Evolutionary conservation across 2,113 vertebrate genomes (phyloP).

Genomic region (Sinosuthora webbiana): DNA sequence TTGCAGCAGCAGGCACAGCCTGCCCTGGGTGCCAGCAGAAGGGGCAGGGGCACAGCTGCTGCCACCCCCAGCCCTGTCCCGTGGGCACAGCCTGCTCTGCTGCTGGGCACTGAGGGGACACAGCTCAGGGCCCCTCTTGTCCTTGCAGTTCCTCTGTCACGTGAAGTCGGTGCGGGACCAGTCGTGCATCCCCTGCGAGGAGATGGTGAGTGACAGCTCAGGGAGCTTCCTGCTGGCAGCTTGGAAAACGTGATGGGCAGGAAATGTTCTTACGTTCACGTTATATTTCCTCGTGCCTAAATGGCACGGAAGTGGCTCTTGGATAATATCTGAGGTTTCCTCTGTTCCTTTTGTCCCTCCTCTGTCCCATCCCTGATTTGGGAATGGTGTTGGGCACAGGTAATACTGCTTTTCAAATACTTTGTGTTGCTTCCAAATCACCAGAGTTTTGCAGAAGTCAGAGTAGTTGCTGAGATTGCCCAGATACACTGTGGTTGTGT

Average conservation of each 20-base stretch:
- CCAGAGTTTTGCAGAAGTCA: neutral
- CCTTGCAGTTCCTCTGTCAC: constrained; percentile 84
- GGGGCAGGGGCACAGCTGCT: neutral
- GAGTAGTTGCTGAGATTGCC: neutral
- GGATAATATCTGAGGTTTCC: neutral
- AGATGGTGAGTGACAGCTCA: constrained; percentile 76
- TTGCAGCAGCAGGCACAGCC: neutral
- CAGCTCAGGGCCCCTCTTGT: neutral
- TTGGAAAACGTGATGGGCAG: fast-evolving
- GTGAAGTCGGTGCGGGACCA: constrained; percentile 82
- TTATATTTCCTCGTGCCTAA: neutral
- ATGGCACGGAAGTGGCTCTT: neutral
- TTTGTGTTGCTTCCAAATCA: neutral
- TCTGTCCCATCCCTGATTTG: neutral
- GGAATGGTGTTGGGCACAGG: neutral
- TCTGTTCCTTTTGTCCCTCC: neutral
- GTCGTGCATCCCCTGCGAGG: constrained; percentile 85
- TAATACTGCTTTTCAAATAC: neutral
- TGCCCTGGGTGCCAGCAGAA: neutral
- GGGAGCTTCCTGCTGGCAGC: neutral
- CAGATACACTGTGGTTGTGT: neutral
- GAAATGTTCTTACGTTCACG: neutral
- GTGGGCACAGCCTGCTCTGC: neutral
- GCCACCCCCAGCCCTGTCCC: neutral
- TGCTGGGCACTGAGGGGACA: neutral